Percentiles rank a stretch among this genome's conserved stretches.
Evolutionary conservation across 64 coral and sea anemone species (phyloP).

Genomic region (Acropora yongei): DNA sequence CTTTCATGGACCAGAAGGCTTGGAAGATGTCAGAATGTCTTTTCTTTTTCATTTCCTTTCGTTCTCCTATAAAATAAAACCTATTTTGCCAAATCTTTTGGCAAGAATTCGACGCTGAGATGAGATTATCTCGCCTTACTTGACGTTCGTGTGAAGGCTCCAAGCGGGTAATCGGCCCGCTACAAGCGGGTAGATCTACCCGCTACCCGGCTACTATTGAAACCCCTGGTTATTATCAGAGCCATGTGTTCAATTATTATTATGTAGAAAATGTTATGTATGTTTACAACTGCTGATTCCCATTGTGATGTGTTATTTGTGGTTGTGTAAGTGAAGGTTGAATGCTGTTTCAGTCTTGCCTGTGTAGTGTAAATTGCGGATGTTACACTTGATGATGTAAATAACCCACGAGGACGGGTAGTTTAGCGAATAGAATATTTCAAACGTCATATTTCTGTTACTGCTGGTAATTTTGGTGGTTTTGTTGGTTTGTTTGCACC

Average conservation of each 20-base stretch:
- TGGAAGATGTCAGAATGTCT: conserved; percentile 11
- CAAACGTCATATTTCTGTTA: too few relatives aligned
- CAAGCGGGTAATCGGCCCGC: conserved; percentile 34
- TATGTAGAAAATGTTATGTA: too few relatives aligned
- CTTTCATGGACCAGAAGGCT: conserved; percentile 11
- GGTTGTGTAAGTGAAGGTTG: too few relatives aligned
- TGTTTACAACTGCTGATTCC: too few relatives aligned
- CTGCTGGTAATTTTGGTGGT: background rate
- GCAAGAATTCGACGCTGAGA: conserved; percentile 14
- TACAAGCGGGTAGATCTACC: conserved; percentile 52
- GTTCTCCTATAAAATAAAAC: background rate
- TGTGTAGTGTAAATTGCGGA: too few relatives aligned
- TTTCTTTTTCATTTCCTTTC: conserved; percentile 5
- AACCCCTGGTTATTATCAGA: conserved; percentile 1
- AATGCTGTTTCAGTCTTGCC: too few relatives aligned
- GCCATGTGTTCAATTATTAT: too few relatives aligned
- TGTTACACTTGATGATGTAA: too few relatives aligned
- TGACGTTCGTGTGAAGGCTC: conserved; percentile 27
- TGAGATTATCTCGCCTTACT: background rate
- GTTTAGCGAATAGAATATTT: too few relatives aligned
- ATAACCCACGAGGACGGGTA: too few relatives aligned
- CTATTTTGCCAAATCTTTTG: conserved; percentile 24
- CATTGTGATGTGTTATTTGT: too few relatives aligned
- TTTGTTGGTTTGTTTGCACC: background rate
- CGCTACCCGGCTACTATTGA: conserved; percentile 49